Conservation (phyloP, 2,888 invertebrate genomes). For the Agrotis segetum region DNA sequence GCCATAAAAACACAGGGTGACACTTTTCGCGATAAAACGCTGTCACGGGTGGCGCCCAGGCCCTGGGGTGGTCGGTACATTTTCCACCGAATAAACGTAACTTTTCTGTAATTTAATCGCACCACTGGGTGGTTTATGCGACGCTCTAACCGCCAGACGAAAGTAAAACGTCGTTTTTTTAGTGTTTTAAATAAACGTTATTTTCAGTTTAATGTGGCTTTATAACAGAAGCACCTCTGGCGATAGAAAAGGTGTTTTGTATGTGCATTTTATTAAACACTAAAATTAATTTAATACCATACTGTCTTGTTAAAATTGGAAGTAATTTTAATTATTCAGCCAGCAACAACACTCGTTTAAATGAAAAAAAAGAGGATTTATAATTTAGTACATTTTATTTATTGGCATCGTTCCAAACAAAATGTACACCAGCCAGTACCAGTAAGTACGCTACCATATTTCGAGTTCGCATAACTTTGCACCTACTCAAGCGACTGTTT, state of each 20-base stretch:
- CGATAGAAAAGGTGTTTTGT: constrained; percentile 16
- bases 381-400: constrained; percentile 24
- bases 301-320: not conserved
- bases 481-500: constrained; percentile 44
- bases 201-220: constrained; percentile 41
- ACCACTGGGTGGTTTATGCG: constrained; percentile 60
- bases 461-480: constrained; percentile 41
- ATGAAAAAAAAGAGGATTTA: constrained; percentile 12
- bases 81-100: constrained; percentile 78
- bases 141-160: constrained; percentile 52
- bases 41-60: constrained; percentile 81
- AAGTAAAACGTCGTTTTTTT: constrained; percentile 57
- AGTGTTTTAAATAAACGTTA: constrained; percentile 56
- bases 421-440: constrained; percentile 36
- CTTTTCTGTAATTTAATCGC: constrained; percentile 83
- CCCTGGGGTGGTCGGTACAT: constrained; percentile 71
- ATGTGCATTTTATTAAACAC: constrained; percentile 16
- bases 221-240: constrained; percentile 26
- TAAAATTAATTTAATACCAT: constrained; percentile 5
- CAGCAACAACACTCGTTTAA: not conserved
- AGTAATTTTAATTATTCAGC: not conserved
- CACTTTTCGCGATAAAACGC: constrained; percentile 86
- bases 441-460: constrained; percentile 41
- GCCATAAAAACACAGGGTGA: constrained; percentile 84
- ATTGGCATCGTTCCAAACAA: constrained; percentile 40